Percentiles rank a stretch among this genome's conserved stretches.
Evolutionary conservation across 1,140 invertebrate species (phyloP).

Genomic region (Dufourea novaeangliae): DNA sequence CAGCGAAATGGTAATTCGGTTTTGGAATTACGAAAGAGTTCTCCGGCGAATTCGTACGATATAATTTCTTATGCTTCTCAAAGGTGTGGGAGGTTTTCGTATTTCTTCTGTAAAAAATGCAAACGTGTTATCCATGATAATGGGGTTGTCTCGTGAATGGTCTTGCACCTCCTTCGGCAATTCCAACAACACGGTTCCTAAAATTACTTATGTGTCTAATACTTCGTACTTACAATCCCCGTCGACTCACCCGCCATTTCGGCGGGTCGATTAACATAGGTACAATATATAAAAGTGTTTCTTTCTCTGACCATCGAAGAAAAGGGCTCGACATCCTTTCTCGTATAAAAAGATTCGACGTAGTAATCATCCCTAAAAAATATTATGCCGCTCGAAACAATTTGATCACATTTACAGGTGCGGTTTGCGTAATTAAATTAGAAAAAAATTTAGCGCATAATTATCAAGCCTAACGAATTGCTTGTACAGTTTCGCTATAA

Average conservation of each 20-base stretch:
- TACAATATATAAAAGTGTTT: slow-evolving; percentile 60
- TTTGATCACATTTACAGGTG: not conserved
- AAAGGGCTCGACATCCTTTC: slow-evolving; percentile 45
- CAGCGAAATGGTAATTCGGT: too few relatives aligned
- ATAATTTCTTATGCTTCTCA: too few relatives aligned
- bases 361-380: not conserved
- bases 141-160: not conserved
- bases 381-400: slow-evolving; percentile 17
- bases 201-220: slow-evolving; percentile 58
- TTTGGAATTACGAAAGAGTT: too few relatives aligned
- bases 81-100: too few relatives aligned
- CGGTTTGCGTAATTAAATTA: not conserved
- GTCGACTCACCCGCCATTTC: slow-evolving; percentile 4
- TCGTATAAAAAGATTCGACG: slow-evolving; percentile 5
- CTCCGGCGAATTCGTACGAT: too few relatives aligned
- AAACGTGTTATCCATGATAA: too few relatives aligned
- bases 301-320: slow-evolving; percentile 26
- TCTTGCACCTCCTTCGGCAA: slow-evolving; percentile 53
- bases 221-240: slow-evolving; percentile 61
- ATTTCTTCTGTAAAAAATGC: too few relatives aligned
- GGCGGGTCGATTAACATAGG: slow-evolving; percentile 49
- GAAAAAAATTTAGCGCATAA: not conserved
- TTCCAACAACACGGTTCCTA: slow-evolving; percentile 55
- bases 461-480: too few relatives aligned
- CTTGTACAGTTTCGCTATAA: not conserved